phyloP scores from a whole-genome alignment of 2,888 invertebrate genomes.

The Cecidostiba fungosa region DNA sequence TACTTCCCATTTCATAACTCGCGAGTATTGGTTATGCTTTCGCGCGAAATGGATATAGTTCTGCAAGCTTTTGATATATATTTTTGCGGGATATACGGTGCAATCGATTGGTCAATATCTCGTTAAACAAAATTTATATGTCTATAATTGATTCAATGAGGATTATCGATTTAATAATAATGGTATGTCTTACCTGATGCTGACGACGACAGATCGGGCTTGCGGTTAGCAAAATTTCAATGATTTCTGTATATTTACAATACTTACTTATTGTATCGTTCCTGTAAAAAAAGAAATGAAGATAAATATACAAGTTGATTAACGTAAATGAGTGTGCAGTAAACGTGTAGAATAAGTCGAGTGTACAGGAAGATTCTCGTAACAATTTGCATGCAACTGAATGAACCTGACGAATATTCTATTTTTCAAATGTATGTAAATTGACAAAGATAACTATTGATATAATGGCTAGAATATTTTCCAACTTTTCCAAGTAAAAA shows the following conservation, averaged over 20 bases:
- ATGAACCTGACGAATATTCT: no score
- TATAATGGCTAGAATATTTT: no score
- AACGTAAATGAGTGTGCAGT: background rate
- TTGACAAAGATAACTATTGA: background rate
- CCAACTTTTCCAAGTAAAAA: background rate
- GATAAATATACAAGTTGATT: background rate
- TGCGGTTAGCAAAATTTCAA: background rate
- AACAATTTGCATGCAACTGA: background rate
- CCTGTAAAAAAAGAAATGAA: background rate
- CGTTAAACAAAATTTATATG: no score
- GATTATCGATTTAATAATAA: no score
- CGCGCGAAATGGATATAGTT: background rate
- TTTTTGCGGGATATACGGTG: background rate
- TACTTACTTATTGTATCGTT: no score
- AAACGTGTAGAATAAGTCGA: background rate
- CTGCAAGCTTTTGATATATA: background rate
- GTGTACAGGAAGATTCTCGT: background rate
- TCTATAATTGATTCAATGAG: no score
- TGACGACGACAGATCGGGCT: background rate
- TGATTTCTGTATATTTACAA: background rate
- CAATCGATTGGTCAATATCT: slow-evolving; percentile 8
- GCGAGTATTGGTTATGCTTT: slow-evolving; percentile 15
- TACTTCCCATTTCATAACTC: slow-evolving; percentile 23
- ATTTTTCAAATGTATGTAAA: background rate
- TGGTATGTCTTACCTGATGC: background rate